Percentiles rank a stretch among this genome's conserved stretches.
Conservation (phyloP, 2,888 invertebrate species). For the Cabera pusaria region DNA sequence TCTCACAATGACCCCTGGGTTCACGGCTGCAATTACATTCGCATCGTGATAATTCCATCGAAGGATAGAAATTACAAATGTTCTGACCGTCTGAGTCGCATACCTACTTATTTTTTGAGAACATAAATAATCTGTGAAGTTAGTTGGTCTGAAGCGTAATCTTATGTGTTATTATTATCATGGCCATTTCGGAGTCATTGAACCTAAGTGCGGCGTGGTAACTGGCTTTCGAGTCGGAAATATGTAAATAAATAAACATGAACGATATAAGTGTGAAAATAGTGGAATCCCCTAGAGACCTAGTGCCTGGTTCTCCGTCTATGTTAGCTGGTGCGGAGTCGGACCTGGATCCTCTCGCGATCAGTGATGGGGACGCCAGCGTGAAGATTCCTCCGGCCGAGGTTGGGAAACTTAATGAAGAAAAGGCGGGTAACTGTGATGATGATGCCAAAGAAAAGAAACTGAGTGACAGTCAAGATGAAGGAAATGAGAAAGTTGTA, state of each 20-base stretch:
- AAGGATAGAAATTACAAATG: slow-evolving; percentile 61
- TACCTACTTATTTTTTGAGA: slow-evolving; percentile 20
- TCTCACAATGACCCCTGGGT: slow-evolving; percentile 63
- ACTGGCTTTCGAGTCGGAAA: slow-evolving; percentile 72
- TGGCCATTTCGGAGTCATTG: slow-evolving; percentile 66
- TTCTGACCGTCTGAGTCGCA: slow-evolving; percentile 44
- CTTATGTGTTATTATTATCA: slow-evolving; percentile 43
- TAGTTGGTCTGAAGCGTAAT: slow-evolving; percentile 25
- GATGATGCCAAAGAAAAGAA: slow-evolving; percentile 78
- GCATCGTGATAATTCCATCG: slow-evolving; percentile 68
- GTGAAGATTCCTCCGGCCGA: slow-evolving; percentile 42
- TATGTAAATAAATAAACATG: slow-evolving; percentile 84
- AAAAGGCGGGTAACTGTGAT: slow-evolving; percentile 68
- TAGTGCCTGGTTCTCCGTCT: slow-evolving; percentile 53
- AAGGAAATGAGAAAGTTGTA: slow-evolving; percentile 43
- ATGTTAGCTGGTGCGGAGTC: slow-evolving; percentile 51
- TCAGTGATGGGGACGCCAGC: slow-evolving; percentile 53
- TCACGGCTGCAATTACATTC: slow-evolving; percentile 68
- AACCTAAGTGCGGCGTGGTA: slow-evolving; percentile 70
- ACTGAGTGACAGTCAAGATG: slow-evolving; percentile 49
- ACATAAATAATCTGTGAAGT: slow-evolving; percentile 21
- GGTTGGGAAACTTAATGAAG: slow-evolving; percentile 35
- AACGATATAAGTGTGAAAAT: slow-evolving; percentile 78
- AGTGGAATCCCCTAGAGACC: slow-evolving; percentile 71
- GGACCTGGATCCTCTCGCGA: slow-evolving; percentile 70